Percentiles rank a stretch among this genome's conserved stretches.
phyloP scores from a whole-genome alignment of 2,888 invertebrate species.

The Endomychus coccineus region DNA sequence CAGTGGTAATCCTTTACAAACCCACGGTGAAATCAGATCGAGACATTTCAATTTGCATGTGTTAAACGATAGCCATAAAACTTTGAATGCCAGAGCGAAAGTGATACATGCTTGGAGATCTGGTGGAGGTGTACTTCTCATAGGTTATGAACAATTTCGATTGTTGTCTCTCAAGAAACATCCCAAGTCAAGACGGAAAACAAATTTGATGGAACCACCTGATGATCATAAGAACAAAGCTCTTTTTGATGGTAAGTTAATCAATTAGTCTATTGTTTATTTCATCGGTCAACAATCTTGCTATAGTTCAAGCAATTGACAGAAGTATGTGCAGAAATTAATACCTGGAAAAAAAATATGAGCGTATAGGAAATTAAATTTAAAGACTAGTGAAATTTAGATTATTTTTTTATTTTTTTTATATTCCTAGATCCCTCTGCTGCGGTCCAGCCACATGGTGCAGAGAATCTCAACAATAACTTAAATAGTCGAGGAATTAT shows the following conservation, averaged over 20 bases:
- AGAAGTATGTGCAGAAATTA: too few relatives aligned
- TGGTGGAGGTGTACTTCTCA: conserved; percentile 86
- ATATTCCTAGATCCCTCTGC: too few relatives aligned
- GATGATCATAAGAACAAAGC: conserved; percentile 59
- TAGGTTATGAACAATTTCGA: conserved; percentile 95
- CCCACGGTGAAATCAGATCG: conserved; percentile 62
- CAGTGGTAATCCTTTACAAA: conserved; percentile 48
- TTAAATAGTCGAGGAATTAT: too few relatives aligned
- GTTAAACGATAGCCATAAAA: conserved; percentile 91
- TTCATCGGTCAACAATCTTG: too few relatives aligned
- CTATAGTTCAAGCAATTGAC: too few relatives aligned
- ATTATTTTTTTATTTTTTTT: too few relatives aligned
- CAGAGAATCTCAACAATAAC: too few relatives aligned
- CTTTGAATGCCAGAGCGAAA: conserved; percentile 77
- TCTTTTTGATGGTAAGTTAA: conserved; percentile 61
- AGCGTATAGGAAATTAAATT: too few relatives aligned
- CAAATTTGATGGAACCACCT: conserved; percentile 43
- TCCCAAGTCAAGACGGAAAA: conserved; percentile 56
- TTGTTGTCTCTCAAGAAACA: conserved; percentile 75
- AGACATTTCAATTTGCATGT: conserved; percentile 83
- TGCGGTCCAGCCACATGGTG: too few relatives aligned
- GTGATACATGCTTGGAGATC: conserved; percentile 81
- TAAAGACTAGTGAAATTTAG: too few relatives aligned
- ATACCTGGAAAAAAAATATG: too few relatives aligned
- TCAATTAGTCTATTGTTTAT: too few relatives aligned